phyloP scores from a whole-genome alignment of 2,797 vertebrate genomes.

The Pangasius larnaudii region DNA sequence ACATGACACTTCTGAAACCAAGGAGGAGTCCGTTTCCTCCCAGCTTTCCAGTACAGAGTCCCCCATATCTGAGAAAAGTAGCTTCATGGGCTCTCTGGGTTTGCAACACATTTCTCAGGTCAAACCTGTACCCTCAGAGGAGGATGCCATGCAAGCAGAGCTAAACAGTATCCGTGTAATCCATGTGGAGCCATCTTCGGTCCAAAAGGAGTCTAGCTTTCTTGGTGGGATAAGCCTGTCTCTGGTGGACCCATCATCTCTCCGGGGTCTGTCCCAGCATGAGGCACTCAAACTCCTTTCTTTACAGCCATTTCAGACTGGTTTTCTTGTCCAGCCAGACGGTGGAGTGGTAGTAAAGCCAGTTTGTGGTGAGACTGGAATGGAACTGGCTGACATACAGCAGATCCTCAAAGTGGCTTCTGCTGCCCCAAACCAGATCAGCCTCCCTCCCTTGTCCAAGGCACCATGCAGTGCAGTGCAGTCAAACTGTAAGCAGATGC shows the following conservation, averaged over 20 bases:
- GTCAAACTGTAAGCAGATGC: conserved; percentile 89
- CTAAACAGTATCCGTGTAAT: conserved; percentile 88
- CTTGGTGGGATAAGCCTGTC: conserved; percentile 73
- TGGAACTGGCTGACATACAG: conserved; percentile 87
- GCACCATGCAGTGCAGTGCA: conserved; percentile 69
- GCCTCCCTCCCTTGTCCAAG: conserved; percentile 75
- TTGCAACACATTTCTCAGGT: conserved; percentile 86
- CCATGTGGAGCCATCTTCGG: conserved; percentile 86
- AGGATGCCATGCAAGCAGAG: conserved; percentile 77
- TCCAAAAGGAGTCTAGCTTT: conserved; percentile 64
- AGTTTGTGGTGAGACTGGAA: conserved; percentile 77
- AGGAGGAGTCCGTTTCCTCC: conserved; percentile 23
- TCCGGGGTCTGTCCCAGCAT: conserved; percentile 76
- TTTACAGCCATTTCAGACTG: conserved; percentile 89
- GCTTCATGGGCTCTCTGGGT: conserved; percentile 86
- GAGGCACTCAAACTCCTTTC: conserved; percentile 87
- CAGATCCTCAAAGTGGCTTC: conserved; percentile 96
- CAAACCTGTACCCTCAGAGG: conserved; percentile 76
- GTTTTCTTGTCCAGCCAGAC: conserved; percentile 82
- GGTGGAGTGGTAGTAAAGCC: conserved; percentile 88
- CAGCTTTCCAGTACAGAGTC: conserved; percentile 24
- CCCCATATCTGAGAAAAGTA: conserved; percentile 38
- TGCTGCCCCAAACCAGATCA: conserved; percentile 79
- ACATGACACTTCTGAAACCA: conserved; percentile 52
- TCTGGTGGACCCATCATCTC: conserved; percentile 81